A percentile compares a stretch with the other conserved stretches of the same genome.
phyloP scores from a whole-genome alignment of 2,888 invertebrate genomes.

The Taphrorychus bicolor region DNA sequence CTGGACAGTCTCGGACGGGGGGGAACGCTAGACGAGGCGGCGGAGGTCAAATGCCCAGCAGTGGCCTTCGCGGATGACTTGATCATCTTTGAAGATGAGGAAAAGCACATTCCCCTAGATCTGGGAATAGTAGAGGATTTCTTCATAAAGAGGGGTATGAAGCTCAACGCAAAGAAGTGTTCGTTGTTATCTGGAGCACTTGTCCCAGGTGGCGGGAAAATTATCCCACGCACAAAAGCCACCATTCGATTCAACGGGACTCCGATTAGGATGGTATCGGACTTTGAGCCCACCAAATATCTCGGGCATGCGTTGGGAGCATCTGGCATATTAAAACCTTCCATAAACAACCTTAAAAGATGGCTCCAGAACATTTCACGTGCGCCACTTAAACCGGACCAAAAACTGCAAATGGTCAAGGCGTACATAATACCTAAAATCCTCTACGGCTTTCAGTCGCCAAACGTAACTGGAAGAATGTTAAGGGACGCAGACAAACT shows the following conservation, averaged over 20 bases:
- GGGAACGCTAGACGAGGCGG: too few relatives aligned
- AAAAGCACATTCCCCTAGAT: conserved; percentile 4
- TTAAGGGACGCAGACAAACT: conserved; percentile 25
- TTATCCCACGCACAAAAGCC: not conserved
- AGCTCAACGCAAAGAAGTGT: conserved; percentile 39
- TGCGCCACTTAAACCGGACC: conserved; percentile 56
- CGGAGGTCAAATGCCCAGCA: too few relatives aligned
- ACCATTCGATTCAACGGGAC: conserved; percentile 8
- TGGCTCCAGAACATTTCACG: conserved; percentile 46
- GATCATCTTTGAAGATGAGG: too few relatives aligned
- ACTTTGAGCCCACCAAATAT: conserved; percentile 35
- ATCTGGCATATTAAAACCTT: conserved; percentile 33
- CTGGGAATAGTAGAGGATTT: conserved; percentile 16
- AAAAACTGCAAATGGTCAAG: conserved; percentile 51
- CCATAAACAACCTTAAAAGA: conserved; percentile 15
- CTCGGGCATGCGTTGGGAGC: conserved; percentile 36
- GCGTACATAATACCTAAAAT: conserved; percentile 52
- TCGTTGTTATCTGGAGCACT: conserved; percentile 6
- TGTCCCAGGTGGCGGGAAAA: conserved; percentile 1
- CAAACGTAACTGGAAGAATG: conserved; percentile 36
- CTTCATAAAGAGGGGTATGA: conserved; percentile 31
- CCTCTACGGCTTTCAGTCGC: conserved; percentile 52
- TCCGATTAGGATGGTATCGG: not conserved
- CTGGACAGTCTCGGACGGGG: too few relatives aligned
- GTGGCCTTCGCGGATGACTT: too few relatives aligned